Conservation (phyloP, 2,888 invertebrate species). For the Nezara viridula region DNA sequence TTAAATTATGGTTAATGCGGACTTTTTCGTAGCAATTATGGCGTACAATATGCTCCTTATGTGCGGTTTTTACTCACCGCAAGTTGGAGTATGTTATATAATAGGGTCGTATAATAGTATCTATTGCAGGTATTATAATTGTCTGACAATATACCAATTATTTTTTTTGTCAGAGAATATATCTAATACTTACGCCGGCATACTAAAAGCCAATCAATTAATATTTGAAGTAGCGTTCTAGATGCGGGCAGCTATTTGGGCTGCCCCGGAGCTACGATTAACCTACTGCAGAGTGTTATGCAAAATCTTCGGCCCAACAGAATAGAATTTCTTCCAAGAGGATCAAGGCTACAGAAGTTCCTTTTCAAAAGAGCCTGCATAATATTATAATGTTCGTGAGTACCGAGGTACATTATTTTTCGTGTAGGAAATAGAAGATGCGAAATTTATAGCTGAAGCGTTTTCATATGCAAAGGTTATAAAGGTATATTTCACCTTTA, state of each 20-base stretch:
- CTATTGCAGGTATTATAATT: no score
- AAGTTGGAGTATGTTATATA: no score
- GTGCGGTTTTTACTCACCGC: no score
- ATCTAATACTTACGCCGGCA: not conserved
- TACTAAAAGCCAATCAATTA: not conserved
- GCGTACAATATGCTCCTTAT: no score
- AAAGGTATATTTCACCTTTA: not conserved
- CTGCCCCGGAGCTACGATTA: not conserved
- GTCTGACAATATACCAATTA: no score
- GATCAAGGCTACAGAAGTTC: not conserved
- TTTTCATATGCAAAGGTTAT: not conserved
- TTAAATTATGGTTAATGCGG: no score
- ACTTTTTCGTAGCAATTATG: no score
- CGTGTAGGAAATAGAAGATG: not conserved
- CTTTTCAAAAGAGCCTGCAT: not conserved
- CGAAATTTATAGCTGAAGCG: not conserved
- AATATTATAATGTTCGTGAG: not conserved
- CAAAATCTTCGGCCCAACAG: not conserved
- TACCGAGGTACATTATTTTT: not conserved
- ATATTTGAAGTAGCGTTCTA: not conserved
- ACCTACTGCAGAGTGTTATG: not conserved
- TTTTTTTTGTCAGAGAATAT: not conserved
- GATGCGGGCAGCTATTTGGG: not conserved
- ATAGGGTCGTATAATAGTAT: no score
- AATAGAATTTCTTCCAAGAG: not conserved